A percentile compares a stretch with the other conserved stretches of the same genome.
These are phyloP conservation scores for Zaprionus taronus DNA, from an alignment of 1,140 invertebrate genomes.

Conservation along the genomic window DNA sequence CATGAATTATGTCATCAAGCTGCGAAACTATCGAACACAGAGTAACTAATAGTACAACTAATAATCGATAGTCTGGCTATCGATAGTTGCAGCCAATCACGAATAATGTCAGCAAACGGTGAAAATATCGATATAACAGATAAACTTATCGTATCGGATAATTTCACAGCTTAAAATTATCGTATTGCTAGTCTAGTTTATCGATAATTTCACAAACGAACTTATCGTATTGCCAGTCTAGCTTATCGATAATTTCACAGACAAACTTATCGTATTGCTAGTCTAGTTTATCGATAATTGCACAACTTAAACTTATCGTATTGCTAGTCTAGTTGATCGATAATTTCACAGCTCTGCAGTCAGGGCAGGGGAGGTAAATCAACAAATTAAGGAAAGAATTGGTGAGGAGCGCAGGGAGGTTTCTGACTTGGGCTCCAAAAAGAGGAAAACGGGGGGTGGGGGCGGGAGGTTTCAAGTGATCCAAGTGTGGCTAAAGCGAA, in stretches of 20 bases:
- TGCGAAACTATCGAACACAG: not conserved
- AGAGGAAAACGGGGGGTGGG: not conserved
- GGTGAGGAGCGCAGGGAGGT: not conserved
- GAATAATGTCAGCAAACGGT: not conserved
- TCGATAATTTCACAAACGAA: not conserved
- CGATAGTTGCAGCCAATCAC: not conserved
- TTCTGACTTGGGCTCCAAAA: not conserved
- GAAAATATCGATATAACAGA: not conserved
- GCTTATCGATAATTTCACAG: not conserved
- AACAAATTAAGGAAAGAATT: slow-evolving; percentile 3
- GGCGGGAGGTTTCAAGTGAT: not conserved
- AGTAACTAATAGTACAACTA: not conserved
- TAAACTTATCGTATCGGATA: not conserved
- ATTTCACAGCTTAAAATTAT: too few species aligned
- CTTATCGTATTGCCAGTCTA: too few species aligned
- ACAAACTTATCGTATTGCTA: too few species aligned
- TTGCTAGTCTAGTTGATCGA: not conserved
- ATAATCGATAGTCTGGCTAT: not conserved
- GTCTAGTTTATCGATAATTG: too few species aligned
- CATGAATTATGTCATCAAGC: not conserved
- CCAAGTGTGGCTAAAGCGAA: slow-evolving; percentile 36
- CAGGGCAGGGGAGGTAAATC: not conserved
- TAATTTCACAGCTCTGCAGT: not conserved
- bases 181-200: too few species aligned
- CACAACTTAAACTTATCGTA: not conserved